A percentile compares a stretch with the other conserved stretches of the same genome.
Evolutionary conservation across 2,888 invertebrate genomes (phyloP).

Genomic region (Kuschelorhynchus macadamiae): DNA sequence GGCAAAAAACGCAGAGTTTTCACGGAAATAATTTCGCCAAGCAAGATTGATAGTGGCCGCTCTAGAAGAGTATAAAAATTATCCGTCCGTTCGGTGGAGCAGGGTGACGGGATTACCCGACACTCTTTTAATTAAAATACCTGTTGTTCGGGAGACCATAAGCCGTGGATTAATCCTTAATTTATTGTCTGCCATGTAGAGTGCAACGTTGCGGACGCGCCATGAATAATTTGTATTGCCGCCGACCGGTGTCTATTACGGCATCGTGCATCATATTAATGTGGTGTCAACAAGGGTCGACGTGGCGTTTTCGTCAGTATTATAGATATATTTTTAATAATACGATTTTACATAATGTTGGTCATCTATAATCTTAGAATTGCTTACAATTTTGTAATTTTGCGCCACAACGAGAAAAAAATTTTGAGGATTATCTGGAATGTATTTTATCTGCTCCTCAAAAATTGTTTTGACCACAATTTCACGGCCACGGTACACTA

Average conservation of each 20-base stretch:
- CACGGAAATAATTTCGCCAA: conserved; percentile 3
- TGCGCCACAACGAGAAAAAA: too few relatives aligned
- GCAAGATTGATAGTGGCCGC: conserved; percentile 14
- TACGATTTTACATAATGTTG: too few relatives aligned
- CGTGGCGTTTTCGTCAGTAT: neutral
- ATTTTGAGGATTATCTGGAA: too few relatives aligned
- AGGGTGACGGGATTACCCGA: conserved; percentile 14
- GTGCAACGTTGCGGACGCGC: conserved; percentile 24
- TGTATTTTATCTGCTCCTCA: too few relatives aligned
- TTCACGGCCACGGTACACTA: too few relatives aligned
- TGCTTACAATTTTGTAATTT: too few relatives aligned
- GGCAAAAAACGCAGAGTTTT: neutral
- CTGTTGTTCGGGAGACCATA: conserved; percentile 32
- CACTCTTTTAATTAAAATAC: conserved; percentile 36
- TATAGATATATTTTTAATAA: too few relatives aligned
- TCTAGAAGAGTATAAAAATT: conserved; percentile 11
- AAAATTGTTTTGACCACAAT: too few relatives aligned
- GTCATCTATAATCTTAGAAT: too few relatives aligned
- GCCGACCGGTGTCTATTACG: neutral
- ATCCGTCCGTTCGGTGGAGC: conserved; percentile 12
- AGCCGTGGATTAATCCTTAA: conserved; percentile 32
- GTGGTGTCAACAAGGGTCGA: neutral
- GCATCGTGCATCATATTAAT: conserved; percentile 20
- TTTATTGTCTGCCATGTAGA: conserved; percentile 28
- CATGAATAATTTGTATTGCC: conserved; percentile 24